phyloP scores from a whole-genome alignment of 2,113 vertebrate genomes.

The Corydoras sp. region DNA sequence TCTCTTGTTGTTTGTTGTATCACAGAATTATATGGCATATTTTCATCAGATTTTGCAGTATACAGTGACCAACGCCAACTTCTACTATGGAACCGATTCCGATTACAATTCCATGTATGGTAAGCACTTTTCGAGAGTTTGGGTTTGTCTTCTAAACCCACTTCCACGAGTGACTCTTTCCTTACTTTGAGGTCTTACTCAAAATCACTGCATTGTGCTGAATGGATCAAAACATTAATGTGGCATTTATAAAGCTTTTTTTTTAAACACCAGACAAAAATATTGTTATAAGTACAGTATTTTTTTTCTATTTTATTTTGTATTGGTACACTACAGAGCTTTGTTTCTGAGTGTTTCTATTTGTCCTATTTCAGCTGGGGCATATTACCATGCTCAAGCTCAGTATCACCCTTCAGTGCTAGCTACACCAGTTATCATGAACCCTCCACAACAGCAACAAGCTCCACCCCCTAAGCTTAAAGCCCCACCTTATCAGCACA shows the following conservation, averaged over 20 bases:
- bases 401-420: conserved; percentile 81
- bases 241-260: too few species aligned
- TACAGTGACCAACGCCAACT: conserved; percentile 81
- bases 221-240: too few species aligned
- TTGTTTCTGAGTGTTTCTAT: conserved; percentile 24
- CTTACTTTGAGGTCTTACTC: neutral
- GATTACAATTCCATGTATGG: conserved; percentile 87
- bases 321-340: too few species aligned
- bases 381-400: conserved; percentile 87
- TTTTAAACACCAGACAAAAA: too few species aligned
- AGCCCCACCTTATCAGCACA: conserved; percentile 60
- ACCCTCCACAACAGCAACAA: conserved; percentile 67
- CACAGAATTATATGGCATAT: conserved; percentile 81
- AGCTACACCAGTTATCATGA: conserved; percentile 80
- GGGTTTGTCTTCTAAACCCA: neutral
- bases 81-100: conserved; percentile 86
- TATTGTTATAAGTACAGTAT: too few species aligned
- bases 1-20: neutral
- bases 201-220: conserved; percentile 25
- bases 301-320: too few species aligned
- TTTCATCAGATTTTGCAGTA: conserved; percentile 89
- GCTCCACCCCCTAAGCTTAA: conserved; percentile 65
- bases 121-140: conserved; percentile 60
- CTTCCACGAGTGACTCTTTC: too few species aligned
- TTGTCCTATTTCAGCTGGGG: conserved; percentile 67